These are phyloP conservation scores for Eumacrocentrus americanus DNA, from an alignment of 2,888 invertebrate genomes.

Conservation along the genomic window DNA sequence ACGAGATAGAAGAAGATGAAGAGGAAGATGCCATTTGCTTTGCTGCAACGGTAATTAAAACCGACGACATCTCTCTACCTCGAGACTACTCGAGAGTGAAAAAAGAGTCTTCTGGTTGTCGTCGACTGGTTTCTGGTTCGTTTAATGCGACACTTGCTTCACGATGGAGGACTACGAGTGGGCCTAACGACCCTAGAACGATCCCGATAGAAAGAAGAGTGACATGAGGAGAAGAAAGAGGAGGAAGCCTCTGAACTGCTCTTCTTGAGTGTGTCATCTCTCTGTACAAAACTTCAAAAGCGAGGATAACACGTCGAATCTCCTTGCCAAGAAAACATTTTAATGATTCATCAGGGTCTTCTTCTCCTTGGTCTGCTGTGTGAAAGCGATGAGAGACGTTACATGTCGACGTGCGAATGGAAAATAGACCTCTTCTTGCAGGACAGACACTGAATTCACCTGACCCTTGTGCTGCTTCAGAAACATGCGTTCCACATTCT, in stretches of 20 bases:
- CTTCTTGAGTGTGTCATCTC: neutral
- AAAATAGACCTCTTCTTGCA: neutral
- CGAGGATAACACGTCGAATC: neutral
- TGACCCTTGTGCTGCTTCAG: neutral
- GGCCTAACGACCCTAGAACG: neutral
- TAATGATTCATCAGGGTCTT: neutral
- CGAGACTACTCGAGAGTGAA: constrained; percentile 14
- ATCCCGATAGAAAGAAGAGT: neutral
- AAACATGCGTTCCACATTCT: constrained; percentile 5
- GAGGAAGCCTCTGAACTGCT: neutral
- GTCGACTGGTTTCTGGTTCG: constrained; percentile 35
- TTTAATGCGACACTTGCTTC: constrained; percentile 31
- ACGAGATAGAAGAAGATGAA: neutral
- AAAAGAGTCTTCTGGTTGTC: constrained; percentile 29
- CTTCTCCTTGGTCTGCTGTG: neutral
- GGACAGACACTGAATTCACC: neutral
- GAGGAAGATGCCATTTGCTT: constrained; percentile 25
- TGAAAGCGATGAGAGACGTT: neutral
- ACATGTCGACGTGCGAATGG: constrained; percentile 7
- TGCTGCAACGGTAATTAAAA: constrained; percentile 41
- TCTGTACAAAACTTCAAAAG: no score
- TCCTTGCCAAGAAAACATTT: neutral
- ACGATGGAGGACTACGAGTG: neutral
- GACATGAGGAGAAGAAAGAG: no score
- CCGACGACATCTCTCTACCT: constrained; percentile 33